Conservation (phyloP, 1,140 invertebrate genomes). For the Neodiprion virginianus region DNA sequence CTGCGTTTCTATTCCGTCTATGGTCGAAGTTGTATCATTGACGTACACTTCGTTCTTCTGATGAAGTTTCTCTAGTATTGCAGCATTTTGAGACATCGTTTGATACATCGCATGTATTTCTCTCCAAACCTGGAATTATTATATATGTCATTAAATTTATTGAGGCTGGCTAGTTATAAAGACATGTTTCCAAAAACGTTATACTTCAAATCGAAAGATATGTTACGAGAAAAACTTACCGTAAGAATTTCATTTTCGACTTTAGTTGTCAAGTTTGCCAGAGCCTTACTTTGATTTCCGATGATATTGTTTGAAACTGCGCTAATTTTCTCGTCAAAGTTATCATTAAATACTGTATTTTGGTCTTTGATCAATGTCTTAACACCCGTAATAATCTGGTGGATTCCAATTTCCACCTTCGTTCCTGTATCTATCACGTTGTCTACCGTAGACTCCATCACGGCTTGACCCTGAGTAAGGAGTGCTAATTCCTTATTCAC, state of each 20-base stretch:
- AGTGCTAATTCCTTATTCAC: constrained; percentile 59
- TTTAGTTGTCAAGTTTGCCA: constrained; percentile 77
- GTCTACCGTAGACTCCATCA: constrained; percentile 84
- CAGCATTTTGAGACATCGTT: constrained; percentile 78
- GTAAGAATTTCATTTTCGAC: constrained; percentile 85
- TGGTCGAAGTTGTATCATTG: constrained; percentile 80
- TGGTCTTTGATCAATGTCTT: constrained; percentile 73
- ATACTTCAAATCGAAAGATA: background rate
- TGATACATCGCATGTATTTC: constrained; percentile 90
- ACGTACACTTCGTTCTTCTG: constrained; percentile 81
- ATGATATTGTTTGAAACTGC: constrained; percentile 73
- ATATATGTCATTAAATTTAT: background rate
- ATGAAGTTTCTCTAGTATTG: constrained; percentile 77
- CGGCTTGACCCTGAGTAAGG: constrained; percentile 78
- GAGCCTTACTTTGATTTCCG: constrained; percentile 75
- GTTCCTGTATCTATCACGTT: constrained; percentile 84
- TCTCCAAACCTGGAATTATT: constrained; percentile 71
- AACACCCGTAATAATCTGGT: constrained; percentile 85
- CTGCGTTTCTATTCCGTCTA: constrained; percentile 82
- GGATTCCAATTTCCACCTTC: constrained; percentile 83
- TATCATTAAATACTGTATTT: constrained; percentile 70
- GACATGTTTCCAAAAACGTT: background rate
- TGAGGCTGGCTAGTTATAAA: constrained; percentile 1
- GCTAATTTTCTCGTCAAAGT: constrained; percentile 74
- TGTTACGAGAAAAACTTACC: constrained; percentile 49